Percentiles rank a stretch among this genome's conserved stretches.
phyloP scores from a whole-genome alignment of 2,888 invertebrate genomes.

The Galerucella pusilla region DNA sequence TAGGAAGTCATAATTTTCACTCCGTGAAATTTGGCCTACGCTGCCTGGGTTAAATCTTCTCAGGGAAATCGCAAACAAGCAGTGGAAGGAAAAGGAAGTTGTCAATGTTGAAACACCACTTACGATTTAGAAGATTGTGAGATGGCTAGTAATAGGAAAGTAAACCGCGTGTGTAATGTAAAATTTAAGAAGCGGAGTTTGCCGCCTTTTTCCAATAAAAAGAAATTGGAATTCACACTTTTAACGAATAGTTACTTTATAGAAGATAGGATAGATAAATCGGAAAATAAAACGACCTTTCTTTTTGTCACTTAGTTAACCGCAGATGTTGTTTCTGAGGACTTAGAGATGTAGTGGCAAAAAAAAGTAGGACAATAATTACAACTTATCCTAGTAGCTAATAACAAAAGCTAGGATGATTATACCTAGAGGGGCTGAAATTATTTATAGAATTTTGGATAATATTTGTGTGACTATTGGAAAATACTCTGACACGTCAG shows the following conservation, averaged over 20 bases:
- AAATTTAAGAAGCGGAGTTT: background rate
- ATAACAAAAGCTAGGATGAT: too few species aligned
- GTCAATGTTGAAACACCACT: background rate
- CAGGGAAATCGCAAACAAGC: slow-evolving; percentile 6
- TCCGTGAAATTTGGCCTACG: too few species aligned
- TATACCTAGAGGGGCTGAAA: too few species aligned
- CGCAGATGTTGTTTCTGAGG: too few species aligned
- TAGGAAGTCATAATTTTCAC: too few species aligned
- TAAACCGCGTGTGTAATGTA: slow-evolving; percentile 12
- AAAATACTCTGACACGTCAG: too few species aligned
- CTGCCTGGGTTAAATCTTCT: background rate
- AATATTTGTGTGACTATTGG: too few species aligned
- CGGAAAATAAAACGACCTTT: background rate
- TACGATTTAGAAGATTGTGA: slow-evolving; percentile 7
- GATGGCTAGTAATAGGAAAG: slow-evolving; percentile 4
- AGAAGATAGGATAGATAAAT: background rate
- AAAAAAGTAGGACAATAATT: too few species aligned
- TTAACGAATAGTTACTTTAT: background rate
- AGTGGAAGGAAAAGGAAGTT: background rate
- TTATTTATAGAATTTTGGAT: too few species aligned
- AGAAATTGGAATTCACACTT: background rate
- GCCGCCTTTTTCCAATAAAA: slow-evolving; percentile 5
- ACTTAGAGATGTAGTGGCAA: too few species aligned
- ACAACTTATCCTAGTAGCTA: too few species aligned
- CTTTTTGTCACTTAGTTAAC: too few species aligned